A percentile compares a stretch with the other conserved stretches of the same genome.
Conservation (phyloP, 2,797 vertebrate species). For the Mus spretus region DNA sequence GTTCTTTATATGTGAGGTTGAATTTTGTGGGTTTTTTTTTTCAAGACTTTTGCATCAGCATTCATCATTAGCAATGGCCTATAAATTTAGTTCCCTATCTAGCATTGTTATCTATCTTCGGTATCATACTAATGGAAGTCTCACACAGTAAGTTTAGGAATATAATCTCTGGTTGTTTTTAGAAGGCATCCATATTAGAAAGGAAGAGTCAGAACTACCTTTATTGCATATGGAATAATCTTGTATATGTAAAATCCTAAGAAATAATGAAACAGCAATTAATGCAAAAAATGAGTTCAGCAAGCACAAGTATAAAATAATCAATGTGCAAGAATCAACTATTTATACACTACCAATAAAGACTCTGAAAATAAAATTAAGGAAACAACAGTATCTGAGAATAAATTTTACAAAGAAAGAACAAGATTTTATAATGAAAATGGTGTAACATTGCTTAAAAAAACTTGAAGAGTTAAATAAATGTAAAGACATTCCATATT, state of each 20-base stretch:
- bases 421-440: not conserved
- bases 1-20: not conserved
- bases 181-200: not conserved
- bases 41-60: not conserved
- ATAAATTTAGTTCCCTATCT: not conserved
- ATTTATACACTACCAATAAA: not conserved
- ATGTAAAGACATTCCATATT: not conserved
- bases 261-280: not conserved
- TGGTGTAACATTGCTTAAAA: no score
- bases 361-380: not conserved
- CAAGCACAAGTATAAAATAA: not conserved
- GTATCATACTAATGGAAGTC: not conserved
- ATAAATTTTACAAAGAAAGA: not conserved
- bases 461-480: not conserved
- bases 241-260: not conserved
- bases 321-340: not conserved
- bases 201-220: not conserved
- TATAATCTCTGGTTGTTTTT: not conserved
- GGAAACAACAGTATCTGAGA: not conserved
- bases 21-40: not conserved
- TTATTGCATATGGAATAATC: not conserved
- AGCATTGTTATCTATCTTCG: not conserved
- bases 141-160: not conserved
- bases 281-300: not conserved
- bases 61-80: not conserved